Evolutionary conservation across 2,113 vertebrate species (phyloP).

Genomic region (Chionis minor): DNA sequence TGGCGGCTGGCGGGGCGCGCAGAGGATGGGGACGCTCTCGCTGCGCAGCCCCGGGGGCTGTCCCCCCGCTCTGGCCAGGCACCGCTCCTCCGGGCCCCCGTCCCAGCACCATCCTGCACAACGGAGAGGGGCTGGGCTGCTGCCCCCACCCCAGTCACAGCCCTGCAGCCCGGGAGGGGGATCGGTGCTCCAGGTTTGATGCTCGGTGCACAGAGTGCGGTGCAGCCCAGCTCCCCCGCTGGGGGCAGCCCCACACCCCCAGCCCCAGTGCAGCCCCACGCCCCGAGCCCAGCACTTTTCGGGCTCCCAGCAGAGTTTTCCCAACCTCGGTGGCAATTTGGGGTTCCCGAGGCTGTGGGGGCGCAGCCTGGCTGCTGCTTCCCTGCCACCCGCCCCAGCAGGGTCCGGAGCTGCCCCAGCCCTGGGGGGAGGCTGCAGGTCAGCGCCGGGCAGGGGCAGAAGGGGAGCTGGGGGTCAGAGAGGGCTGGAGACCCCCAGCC

Average conservation of each 20-base stretch:
- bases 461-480: background rate
- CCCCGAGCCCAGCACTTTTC: background rate
- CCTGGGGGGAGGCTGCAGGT: background rate
- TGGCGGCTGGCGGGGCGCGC: fast-evolving
- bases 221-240: too few relatives aligned
- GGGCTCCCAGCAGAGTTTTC: background rate
- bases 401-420: background rate
- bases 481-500: background rate
- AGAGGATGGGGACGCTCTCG: fast-evolving
- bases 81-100: background rate
- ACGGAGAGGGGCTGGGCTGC: background rate
- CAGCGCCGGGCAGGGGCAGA: background rate
- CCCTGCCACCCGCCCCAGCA: background rate
- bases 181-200: too few relatives aligned
- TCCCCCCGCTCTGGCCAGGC: background rate
- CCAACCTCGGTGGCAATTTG: background rate
- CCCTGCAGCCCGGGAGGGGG: background rate
- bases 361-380: background rate
- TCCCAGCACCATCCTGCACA: background rate
- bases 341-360: fast-evolving
- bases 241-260: too few relatives aligned
- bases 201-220: background rate
- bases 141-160: background rate
- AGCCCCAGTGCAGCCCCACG: background rate
- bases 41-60: background rate